These are phyloP conservation scores for Tragelaphus strepsiceros DNA, from an alignment of 2,113 vertebrate genomes.

Conservation along the genomic window DNA sequence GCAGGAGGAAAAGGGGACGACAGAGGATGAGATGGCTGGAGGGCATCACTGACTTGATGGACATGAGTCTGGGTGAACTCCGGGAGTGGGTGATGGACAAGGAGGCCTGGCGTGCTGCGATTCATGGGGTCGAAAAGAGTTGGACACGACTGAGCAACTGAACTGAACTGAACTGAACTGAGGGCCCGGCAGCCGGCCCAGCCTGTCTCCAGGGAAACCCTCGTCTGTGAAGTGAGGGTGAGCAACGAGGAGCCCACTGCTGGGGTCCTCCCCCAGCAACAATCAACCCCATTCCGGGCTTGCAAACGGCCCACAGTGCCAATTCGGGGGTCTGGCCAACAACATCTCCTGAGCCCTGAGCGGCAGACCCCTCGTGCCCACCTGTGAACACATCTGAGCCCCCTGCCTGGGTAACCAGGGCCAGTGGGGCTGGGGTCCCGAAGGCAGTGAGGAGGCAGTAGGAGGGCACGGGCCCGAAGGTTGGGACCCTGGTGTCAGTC, in stretches of 20 bases:
- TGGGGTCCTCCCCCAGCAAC: neutral
- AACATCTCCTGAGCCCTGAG: neutral
- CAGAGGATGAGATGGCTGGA: too few species aligned
- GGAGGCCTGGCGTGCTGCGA: too few species aligned
- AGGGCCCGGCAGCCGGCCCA: fast-evolving
- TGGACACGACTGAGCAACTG: too few species aligned
- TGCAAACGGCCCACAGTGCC: fast-evolving
- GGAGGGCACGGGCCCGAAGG: fast-evolving
- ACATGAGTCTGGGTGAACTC: too few species aligned
- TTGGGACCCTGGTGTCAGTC: neutral
- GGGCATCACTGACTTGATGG: too few species aligned
- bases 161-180: too few species aligned
- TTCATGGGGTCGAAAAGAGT: too few species aligned
- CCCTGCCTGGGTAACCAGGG: neutral
- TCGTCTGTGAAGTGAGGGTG: neutral
- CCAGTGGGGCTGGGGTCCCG: fast-evolving
- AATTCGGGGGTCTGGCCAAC: neutral
- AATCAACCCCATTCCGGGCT: fast-evolving
- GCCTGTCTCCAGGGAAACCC: neutral
- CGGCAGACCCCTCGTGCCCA: fast-evolving
- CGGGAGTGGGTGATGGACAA: too few species aligned
- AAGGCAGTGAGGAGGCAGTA: fast-evolving
- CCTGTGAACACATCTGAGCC: neutral
- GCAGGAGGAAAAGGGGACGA: too few species aligned
- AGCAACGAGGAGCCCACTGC: neutral